Evolutionary conservation across 2,113 vertebrate genomes (phyloP), one percentile per base, ranked within the genome.

Genomic region (Tonatia bakeri): DNA sequence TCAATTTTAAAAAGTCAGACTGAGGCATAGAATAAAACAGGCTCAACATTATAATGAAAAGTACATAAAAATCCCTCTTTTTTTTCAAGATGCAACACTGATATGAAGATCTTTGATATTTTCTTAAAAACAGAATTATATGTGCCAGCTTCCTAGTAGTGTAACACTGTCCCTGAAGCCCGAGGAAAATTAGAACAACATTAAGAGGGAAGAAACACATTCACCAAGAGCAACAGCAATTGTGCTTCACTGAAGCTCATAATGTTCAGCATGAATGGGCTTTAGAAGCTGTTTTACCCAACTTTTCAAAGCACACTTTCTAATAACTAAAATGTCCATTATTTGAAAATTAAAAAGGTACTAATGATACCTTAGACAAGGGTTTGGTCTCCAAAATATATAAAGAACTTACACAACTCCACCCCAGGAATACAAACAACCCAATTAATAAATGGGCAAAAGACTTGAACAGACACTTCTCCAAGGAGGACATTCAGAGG

Each of bases 1-100:
- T 90, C 31, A 91, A 72, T 94, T 96, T 95, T 70, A 94, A 95
- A 96, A 94, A 61, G 73, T 36, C 45, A 43, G 24, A 77, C 31
- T 16, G 31, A 84, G 38, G 28, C 36, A 52, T n/a, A 52, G 7
- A 81, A 50, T 93, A 86, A 64, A 92, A 47, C 5, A 69, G 26
- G 15, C 45, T 85, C 19, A 87, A 11, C 8, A 59, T 59, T 89
- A 50, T 43, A 94, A 73, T 73, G 16, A 31, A 79, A 87, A 97
- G 22, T 83, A 84, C 17, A 40, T 84, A 67, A 80, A 93, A 87
- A 70, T 69, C 14, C 5, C 1, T 52, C 2, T 40, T 61, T 88
- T 88, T 65, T 77, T 70, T 77, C 38, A 86, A 75, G 79, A 45
- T 4, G 16, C 43, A 56, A 87, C 26, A 67, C n/a, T 76, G 56